Evolutionary conservation across 2,797 vertebrate species (phyloP), one percentile per base, ranked within the genome.

Genomic region (Poliocrania exsul): DNA sequence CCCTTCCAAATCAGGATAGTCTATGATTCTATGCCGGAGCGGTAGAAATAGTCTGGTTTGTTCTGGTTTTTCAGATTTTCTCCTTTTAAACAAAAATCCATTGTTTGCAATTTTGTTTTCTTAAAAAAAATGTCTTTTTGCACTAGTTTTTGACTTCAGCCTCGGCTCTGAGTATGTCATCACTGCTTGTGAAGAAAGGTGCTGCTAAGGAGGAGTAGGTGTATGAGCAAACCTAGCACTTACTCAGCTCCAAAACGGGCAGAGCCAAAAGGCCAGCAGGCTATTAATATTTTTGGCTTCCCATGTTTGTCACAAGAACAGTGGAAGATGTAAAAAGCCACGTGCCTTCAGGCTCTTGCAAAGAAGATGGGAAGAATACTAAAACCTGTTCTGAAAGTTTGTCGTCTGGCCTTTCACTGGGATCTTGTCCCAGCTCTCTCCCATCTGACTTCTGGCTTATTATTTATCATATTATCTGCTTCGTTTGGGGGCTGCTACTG

Each of bases 211-310:
- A 90, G 54, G 64, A 73, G 67, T 66, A 80, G 61, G 72, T 87
- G 69, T 81, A 9, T 6, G 6, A 90, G 72, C 13, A 3, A 78
- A 85, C 54, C 35, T 54, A 50, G 72, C 75, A 29, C 61, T 77
- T 53, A 19, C 5, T 93, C 53, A 81, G 53, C 75, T 90, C 72
- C 1, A 2, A 85, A 83, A 91, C 47, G 80, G 61, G 72, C 71
- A 85, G 29, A 93, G 65, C 65, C 81, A 71, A 71, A 65, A 80
- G 69, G 42, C 75, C 75, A 86, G 77, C 69, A 78, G 86, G 23
- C 72, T 88, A 15, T 90, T 75, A 92, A 56, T 70, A 71, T 70
- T 92, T 96, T 84, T 92, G 60, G 89, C 56, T 93, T 91, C 44
- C 86, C 24, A 13, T 24, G 73, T 86, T 95, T 86, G 58, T 87